A percentile compares a stretch with the other conserved stretches of the same genome.
Evolutionary conservation across 2,797 vertebrate species (phyloP).

Genomic region (Trachurus trachurus): DNA sequence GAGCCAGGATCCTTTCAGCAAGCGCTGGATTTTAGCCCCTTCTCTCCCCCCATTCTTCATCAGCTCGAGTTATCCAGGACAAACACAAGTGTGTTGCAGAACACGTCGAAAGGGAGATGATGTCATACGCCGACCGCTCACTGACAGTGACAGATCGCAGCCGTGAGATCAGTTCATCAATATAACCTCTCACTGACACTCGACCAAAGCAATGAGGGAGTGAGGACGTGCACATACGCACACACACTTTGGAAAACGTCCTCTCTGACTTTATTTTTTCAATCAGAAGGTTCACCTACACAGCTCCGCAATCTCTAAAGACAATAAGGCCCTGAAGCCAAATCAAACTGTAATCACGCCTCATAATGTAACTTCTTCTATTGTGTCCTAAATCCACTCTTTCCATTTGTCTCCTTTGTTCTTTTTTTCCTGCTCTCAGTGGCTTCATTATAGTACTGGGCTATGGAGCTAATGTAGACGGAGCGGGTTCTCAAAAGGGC

Average conservation of each 20-base stretch:
- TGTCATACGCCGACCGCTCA: conserved; percentile 66
- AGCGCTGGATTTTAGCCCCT: conserved; percentile 47
- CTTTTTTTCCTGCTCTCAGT: conserved; percentile 35
- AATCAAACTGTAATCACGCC: conserved; percentile 75
- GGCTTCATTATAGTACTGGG: conserved; percentile 27
- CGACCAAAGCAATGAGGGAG: conserved; percentile 39
- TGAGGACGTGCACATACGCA: conserved; percentile 17
- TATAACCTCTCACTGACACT: conserved; percentile 70
- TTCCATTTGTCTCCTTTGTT: conserved; percentile 58
- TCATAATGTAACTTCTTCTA: conserved; percentile 62
- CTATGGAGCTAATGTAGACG: conserved; percentile 52
- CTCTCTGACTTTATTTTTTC: conserved; percentile 49
- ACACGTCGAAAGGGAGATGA: conserved; percentile 69
- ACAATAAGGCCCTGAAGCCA: conserved; percentile 65
- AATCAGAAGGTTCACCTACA: conserved; percentile 51
- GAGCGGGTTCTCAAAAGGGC: conserved; percentile 39
- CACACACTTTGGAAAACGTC: conserved; percentile 38
- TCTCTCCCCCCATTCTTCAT: conserved; percentile 47
- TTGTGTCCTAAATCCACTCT: conserved; percentile 53
- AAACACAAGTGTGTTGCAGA: conserved; percentile 69
- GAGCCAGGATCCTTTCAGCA: conserved; percentile 56
- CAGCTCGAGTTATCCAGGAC: conserved; percentile 66
- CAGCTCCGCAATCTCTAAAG: conserved; percentile 60
- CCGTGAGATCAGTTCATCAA: conserved; percentile 67
- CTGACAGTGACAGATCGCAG: conserved; percentile 74